Evolutionary conservation across 1,140 invertebrate genomes (phyloP).

Genomic region (Xylocopa sonorina): DNA sequence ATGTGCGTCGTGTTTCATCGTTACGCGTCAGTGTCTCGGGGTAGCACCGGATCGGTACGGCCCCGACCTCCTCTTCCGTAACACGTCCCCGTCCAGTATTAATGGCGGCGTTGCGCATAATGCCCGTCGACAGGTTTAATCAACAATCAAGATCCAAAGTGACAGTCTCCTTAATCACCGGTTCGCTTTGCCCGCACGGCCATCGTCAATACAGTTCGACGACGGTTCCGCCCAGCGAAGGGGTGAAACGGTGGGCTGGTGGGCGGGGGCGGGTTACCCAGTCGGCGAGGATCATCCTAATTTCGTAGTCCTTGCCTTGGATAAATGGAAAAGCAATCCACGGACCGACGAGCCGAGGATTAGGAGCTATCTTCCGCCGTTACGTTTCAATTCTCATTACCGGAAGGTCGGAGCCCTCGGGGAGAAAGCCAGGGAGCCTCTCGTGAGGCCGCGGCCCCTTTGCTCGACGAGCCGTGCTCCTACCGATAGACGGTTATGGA

Average conservation of each 20-base stretch:
- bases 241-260: too few relatives aligned
- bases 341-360: slow-evolving; percentile 63
- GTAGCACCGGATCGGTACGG: slow-evolving; percentile 20
- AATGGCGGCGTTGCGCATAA: slow-evolving; percentile 36
- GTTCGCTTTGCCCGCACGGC: slow-evolving; percentile 12
- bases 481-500: slow-evolving; percentile 63
- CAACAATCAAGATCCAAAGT: slow-evolving; percentile 49
- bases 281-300: slow-evolving; percentile 32
- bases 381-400: slow-evolving; percentile 75
- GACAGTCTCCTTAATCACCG: slow-evolving; percentile 51
- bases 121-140: slow-evolving; percentile 49
- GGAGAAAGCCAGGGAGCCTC: slow-evolving; percentile 3
- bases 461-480: slow-evolving; percentile 57
- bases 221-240: slow-evolving; percentile 1
- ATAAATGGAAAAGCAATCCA: slow-evolving; percentile 65
- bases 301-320: slow-evolving; percentile 43
- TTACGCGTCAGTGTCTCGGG: slow-evolving; percentile 21
- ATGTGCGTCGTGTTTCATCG: slow-evolving; percentile 20
- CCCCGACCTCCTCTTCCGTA: slow-evolving; percentile 4
- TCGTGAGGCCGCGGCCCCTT: slow-evolving; percentile 61
- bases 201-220: slow-evolving; percentile 13
- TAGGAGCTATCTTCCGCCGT: slow-evolving; percentile 64
- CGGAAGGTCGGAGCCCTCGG: slow-evolving; percentile 34
- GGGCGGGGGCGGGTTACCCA: not conserved
- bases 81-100: not conserved